These are phyloP conservation scores for Drosophila nigrodunni DNA, from an alignment of 1,140 invertebrate species.

Conservation along the genomic window DNA sequence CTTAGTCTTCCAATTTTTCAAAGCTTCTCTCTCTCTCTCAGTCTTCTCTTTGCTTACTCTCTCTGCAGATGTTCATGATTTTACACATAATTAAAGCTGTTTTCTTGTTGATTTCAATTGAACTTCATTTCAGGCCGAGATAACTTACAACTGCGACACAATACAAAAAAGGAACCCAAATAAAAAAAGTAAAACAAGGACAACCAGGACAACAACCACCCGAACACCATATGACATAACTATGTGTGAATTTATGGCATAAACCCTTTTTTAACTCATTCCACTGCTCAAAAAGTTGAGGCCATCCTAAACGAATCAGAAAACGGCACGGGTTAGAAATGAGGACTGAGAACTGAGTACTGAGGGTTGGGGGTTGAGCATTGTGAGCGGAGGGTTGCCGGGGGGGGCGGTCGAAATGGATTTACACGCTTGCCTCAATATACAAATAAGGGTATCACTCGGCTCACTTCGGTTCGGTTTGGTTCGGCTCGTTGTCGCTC, in stretches of 20 bases:
- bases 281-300: conserved; percentile 12
- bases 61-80: too few species aligned
- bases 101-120: background rate
- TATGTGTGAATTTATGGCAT: conserved; percentile 80
- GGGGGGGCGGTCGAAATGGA: conserved; percentile 52
- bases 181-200: conserved; percentile 12
- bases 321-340: conserved; percentile 21
- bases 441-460: conserved; percentile 76
- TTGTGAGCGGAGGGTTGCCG: conserved; percentile 3
- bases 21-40: too few species aligned
- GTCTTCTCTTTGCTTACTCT: too few species aligned
- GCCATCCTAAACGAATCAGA: conserved; percentile 66
- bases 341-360: conserved; percentile 1
- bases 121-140: conserved; percentile 18
- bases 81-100: conserved; percentile 1
- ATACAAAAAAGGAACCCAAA: conserved; percentile 17
- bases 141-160: conserved; percentile 45
- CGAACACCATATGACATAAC: conserved; percentile 74
- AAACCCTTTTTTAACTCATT: conserved; percentile 65
- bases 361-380: background rate
- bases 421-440: conserved; percentile 81
- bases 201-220: conserved; percentile 43
- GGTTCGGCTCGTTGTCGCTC: background rate
- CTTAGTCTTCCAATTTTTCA: too few species aligned
- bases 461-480: conserved; percentile 1